These are phyloP conservation scores for Lepidostoma basale DNA, from an alignment of 1,140 invertebrate species.

Conservation along the genomic window DNA sequence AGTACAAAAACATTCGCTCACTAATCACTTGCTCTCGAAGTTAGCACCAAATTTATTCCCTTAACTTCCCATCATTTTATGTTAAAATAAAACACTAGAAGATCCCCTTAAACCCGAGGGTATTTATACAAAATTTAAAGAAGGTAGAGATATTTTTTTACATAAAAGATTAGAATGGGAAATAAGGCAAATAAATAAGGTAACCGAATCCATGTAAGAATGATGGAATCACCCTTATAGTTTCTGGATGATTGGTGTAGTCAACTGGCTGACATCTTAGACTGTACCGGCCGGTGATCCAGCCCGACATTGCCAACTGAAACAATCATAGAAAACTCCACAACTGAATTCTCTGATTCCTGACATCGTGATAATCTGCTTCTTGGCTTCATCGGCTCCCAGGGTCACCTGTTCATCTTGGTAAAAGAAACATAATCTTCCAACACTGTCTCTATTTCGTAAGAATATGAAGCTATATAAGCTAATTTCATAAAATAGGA, in stretches of 20 bases:
- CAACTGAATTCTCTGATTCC: constrained; percentile 43
- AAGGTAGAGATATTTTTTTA: too few relatives aligned
- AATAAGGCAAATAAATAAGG: constrained; percentile 8
- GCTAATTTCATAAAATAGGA: too few relatives aligned
- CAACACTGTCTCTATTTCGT: too few relatives aligned
- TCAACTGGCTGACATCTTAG: constrained; percentile 94
- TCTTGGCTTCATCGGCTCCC: too few relatives aligned
- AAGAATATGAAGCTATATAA: too few relatives aligned
- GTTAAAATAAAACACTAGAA: background rate
- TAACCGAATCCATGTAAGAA: constrained; percentile 4
- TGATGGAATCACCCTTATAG: constrained; percentile 75
- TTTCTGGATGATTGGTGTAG: constrained; percentile 87
- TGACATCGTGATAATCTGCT: background rate
- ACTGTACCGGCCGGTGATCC: constrained; percentile 90
- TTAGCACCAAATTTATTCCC: background rate
- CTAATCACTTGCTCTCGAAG: constrained; percentile 2
- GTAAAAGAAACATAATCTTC: too few relatives aligned
- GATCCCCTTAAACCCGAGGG: too few relatives aligned
- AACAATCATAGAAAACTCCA: constrained; percentile 64
- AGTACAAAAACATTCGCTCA: too few relatives aligned
- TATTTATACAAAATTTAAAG: too few relatives aligned
- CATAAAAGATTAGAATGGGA: background rate
- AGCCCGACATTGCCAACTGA: constrained; percentile 83
- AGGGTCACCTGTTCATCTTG: too few relatives aligned
- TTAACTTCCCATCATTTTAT: background rate